Base-by-base conservation (phyloP, 2,888 invertebrate species). In the Ormyrus nitidulus region DNA sequence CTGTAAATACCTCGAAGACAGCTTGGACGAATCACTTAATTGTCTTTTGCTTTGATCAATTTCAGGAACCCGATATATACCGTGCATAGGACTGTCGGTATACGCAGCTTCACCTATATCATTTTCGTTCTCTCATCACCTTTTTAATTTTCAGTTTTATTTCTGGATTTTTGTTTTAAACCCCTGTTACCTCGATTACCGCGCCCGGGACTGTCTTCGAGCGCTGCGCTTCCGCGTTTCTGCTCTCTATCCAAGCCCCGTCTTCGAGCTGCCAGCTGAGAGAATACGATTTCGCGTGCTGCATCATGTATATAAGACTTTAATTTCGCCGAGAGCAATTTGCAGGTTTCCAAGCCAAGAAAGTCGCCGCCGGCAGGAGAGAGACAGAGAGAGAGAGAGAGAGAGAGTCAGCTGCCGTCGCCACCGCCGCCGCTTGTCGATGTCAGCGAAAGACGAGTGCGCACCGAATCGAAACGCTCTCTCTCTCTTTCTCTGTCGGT, bases 301-400 rank as follows among this genome's bases (percentile, higher is more conserved):
- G 13, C 54, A 61, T 58, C 46, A 72, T 77, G 65, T 74, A 77
- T 44, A 78, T 65, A 73, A 76, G 73, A 82, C 73, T 77, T 74
- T 83, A 78, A 84, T 83, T 83, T 83, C 51, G 82, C 82, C 82
- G 49, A 82, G 77, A 85, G 79, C 81, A 82, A 84, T 83, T 85
- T 85, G 80, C 84, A 85, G 85, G 82, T 85, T 75, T 70, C 64
- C 72, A 53, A 77, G 81, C 34, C 75, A 72, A 78, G 78, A 71
- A 71, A 80, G 61, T 69, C 68, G 54, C 53, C 61, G 56, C 53
- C 19, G 65, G 61, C 48, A 51, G 8, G 56, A 46, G 53, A 10
- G 65, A 58, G 19, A 19, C 19, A 19, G 19, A 19, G 19, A 1
- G 19, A 19, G 53, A 8, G 65, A 58, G 13, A 19, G 34, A 10